Evolutionary conservation across 2,888 invertebrate species (phyloP).

Genomic region (Syritta pipiens): DNA sequence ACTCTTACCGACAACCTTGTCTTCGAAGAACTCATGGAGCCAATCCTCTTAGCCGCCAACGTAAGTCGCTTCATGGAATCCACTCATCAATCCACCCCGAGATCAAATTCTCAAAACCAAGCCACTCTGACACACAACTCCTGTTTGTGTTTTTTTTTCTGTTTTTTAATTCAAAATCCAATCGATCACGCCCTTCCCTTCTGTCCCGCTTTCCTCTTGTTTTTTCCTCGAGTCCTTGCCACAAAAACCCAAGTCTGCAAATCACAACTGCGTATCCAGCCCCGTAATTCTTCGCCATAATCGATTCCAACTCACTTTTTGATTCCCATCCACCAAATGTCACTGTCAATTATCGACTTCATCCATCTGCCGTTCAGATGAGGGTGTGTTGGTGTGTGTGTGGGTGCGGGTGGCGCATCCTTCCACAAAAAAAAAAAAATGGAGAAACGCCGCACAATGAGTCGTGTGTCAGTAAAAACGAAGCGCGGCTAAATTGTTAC

Average conservation of each 20-base stretch:
- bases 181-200: background rate
- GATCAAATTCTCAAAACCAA: too few relatives aligned
- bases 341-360: slow-evolving; percentile 44
- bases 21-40: too few relatives aligned
- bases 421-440: background rate
- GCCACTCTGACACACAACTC: too few relatives aligned
- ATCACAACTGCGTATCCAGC: too few relatives aligned
- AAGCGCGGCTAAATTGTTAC: slow-evolving; percentile 10
- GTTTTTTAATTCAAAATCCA: background rate
- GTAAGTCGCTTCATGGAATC: too few relatives aligned
- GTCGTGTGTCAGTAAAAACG: slow-evolving; percentile 26
- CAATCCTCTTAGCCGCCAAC: too few relatives aligned
- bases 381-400: too few relatives aligned
- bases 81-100: too few relatives aligned
- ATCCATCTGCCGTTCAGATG: slow-evolving; percentile 38
- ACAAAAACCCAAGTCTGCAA: too few relatives aligned
- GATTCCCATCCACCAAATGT: slow-evolving; percentile 17
- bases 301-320: slow-evolving; percentile 5
- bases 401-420: background rate
- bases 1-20: too few relatives aligned
- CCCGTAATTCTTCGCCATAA: background rate
- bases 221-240: too few relatives aligned
- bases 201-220: background rate
- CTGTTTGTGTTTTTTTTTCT: too few relatives aligned
- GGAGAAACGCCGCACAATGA: slow-evolving; percentile 13